Evolutionary conservation across 2,888 invertebrate genomes (phyloP).

Genomic region (Pachydiplax longipennis): DNA sequence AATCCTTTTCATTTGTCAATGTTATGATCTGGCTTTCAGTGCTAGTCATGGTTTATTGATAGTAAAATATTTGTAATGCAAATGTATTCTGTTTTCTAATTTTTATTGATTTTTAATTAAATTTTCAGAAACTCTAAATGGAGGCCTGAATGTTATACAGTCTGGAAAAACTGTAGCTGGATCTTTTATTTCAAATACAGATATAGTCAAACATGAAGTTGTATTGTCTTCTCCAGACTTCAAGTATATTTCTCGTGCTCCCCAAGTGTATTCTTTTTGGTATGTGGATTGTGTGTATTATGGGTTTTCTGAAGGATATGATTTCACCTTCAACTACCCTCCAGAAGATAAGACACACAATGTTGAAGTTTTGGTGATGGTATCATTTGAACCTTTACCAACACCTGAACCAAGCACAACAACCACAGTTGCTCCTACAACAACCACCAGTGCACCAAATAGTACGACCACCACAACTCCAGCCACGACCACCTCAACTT

Average conservation of each 20-base stretch:
- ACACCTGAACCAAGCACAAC: slow-evolving; percentile 58
- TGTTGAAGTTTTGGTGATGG: slow-evolving; percentile 76
- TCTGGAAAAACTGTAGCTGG: slow-evolving; percentile 65
- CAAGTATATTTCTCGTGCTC: slow-evolving; percentile 65
- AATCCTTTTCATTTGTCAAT: no score
- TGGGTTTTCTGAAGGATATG: slow-evolving; percentile 69
- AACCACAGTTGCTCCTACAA: slow-evolving; percentile 62
- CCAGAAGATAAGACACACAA: slow-evolving; percentile 67
- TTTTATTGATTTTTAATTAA: neutral
- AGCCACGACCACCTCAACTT: slow-evolving; percentile 59
- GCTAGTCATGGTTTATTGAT: no score
- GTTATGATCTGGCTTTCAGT: no score
- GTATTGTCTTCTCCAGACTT: slow-evolving; percentile 68
- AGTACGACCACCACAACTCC: slow-evolving; percentile 39
- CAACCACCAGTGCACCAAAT: slow-evolving; percentile 55
- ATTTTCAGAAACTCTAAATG: slow-evolving; percentile 71
- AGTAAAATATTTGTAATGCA: no score
- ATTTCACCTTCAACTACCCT: slow-evolving; percentile 70
- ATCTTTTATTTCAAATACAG: slow-evolving; percentile 71
- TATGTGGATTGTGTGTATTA: slow-evolving; percentile 78
- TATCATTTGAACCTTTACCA: slow-evolving; percentile 68
- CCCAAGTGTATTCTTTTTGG: slow-evolving; percentile 74
- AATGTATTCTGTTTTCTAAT: no score
- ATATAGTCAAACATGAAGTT: slow-evolving; percentile 67
- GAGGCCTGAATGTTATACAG: slow-evolving; percentile 71